Evolutionary conservation across 2,113 vertebrate species (phyloP), one percentile per base, ranked within the genome.

Genomic region (Clarias magur): DNA sequence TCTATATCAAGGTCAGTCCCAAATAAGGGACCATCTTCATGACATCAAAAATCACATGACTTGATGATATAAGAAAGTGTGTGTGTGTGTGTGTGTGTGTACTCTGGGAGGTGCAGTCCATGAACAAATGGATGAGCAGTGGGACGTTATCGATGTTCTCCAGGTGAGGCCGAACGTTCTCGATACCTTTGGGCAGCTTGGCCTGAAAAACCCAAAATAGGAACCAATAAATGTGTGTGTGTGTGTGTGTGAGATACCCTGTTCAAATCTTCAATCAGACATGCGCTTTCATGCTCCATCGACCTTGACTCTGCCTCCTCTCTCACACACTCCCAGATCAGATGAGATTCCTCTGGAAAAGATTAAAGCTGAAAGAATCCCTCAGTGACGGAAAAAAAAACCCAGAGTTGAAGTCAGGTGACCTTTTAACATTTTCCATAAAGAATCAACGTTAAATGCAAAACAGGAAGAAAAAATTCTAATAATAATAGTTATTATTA

Each of bases 161-260:
- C 80, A 89, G 89, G 76, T 91, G 91, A 65, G 87, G 88, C 2
- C 84, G 82, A 17, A 90, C 83, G 34, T 90, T 92, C 84, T 89
- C 88, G 25, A 89, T 86, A 21, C 88, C 91, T 88, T 89, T 91
- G 13, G 88, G 90, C 54, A 92, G 88, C 59, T 91, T 92, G n/a
- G 88, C 90, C 90, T 89, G 84, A 5, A 86, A 87, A 84, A 56
- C 73, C n/a, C 38, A 86, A 30, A 34, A 67, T 68, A 54, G 54
- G 27, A 56, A 54, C 11, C 23, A 63, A 48, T 48, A 48, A 8
- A 48, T 30, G 25, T 68, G 54, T 82, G 80, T 70, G 30, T 62
- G 23, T 78, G 2, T 82, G 73, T 48, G 30, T 75, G 30, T 59
- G 78, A 68, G 78, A 34, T 80, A 91, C 88, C 90, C 88, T 85